Evolutionary conservation across 2,113 vertebrate genomes (phyloP).

Genomic region (Fregata magnificens): DNA sequence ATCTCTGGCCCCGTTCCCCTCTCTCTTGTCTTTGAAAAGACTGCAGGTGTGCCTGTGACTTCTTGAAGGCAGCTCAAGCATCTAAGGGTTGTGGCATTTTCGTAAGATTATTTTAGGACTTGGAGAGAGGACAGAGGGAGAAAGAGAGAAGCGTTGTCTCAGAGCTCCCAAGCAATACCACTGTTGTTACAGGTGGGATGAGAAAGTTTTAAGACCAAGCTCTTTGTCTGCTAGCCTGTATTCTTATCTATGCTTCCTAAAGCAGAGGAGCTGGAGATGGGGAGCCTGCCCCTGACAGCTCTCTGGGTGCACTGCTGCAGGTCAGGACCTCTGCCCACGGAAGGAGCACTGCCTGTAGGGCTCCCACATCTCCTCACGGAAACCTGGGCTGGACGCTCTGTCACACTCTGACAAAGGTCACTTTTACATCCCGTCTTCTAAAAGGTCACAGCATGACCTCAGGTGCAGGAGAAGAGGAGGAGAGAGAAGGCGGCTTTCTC

Average conservation of each 20-base stretch:
- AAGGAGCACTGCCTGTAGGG: constrained; percentile 41
- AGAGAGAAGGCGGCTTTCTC: not conserved
- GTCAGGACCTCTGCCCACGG: constrained; percentile 54
- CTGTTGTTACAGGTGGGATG: not conserved
- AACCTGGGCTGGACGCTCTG: not conserved
- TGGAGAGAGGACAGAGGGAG: not conserved
- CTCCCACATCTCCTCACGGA: not conserved
- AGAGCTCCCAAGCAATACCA: not conserved
- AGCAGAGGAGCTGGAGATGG: not conserved
- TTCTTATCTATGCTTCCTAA: not conserved
- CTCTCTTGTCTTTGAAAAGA: not conserved
- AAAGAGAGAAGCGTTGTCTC: not conserved
- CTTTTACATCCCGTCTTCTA: constrained; percentile 20
- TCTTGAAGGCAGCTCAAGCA: not conserved
- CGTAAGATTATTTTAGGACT: not conserved
- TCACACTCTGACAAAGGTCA: constrained; percentile 59
- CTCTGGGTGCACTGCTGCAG: not conserved
- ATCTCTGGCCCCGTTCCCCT: not conserved
- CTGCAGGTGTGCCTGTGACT: not conserved
- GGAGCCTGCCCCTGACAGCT: constrained; percentile 19
- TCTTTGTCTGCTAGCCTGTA: not conserved
- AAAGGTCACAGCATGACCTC: constrained; percentile 58
- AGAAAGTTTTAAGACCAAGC: not conserved
- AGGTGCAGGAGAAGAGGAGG: constrained; percentile 41
- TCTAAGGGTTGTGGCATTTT: not conserved